phyloP scores from a whole-genome alignment of 2,113 vertebrate genomes.

The Grammomys surdaster region DNA sequence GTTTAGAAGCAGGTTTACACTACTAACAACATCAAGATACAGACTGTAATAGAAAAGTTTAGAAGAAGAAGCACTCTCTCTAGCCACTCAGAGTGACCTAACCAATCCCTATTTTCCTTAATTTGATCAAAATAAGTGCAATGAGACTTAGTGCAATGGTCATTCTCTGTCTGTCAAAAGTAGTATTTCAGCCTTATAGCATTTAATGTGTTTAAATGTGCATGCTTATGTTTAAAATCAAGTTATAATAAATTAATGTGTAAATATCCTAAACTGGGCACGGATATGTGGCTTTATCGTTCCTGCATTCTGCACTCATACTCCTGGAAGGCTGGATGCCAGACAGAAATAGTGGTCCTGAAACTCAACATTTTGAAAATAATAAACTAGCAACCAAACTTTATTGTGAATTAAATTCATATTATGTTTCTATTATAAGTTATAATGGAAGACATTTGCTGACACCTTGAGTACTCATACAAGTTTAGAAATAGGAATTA shows the following conservation, averaged over 20 bases:
- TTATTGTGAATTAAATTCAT: background rate
- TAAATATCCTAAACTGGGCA: background rate
- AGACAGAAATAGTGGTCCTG: background rate
- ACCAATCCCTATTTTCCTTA: background rate
- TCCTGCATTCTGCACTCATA: background rate
- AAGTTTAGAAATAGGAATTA: background rate
- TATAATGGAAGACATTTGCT: background rate
- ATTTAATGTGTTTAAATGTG: background rate
- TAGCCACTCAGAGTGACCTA: background rate
- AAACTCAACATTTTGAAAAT: background rate
- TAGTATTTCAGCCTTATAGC: background rate
- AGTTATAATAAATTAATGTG: background rate
- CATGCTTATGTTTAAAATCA: background rate
- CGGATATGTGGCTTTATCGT: accelerated
- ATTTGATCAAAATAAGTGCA: background rate
- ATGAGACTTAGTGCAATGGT: background rate
- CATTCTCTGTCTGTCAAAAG: background rate
- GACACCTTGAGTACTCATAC: background rate
- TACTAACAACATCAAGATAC: background rate
- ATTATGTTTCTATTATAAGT: background rate
- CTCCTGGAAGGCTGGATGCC: background rate
- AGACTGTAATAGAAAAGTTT: background rate
- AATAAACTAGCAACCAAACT: background rate
- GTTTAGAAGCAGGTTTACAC: conserved; percentile 20
- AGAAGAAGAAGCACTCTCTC: background rate